Conservation (phyloP, 2,113 vertebrate species). For the Chascanopsetta lugubris region DNA sequence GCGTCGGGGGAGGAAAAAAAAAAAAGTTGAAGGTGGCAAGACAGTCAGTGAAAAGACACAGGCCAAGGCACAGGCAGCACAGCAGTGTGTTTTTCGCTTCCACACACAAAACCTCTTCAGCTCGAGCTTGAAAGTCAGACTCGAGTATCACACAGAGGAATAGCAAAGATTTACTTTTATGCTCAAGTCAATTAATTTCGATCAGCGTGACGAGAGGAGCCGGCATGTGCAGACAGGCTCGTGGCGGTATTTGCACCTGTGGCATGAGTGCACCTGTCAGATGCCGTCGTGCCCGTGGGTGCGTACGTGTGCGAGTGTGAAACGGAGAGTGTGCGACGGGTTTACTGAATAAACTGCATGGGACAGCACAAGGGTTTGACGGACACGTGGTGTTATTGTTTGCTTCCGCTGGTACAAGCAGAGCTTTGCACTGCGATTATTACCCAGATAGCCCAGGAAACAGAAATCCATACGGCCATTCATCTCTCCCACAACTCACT, state of each 20-base stretch:
- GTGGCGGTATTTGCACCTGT: not conserved
- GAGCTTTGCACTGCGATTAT: not conserved
- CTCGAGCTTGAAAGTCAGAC: not conserved
- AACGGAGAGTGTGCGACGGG: not conserved
- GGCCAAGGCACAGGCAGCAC: too few relatives aligned
- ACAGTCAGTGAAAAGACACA: not conserved
- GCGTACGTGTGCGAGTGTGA: not conserved
- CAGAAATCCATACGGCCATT: not conserved
- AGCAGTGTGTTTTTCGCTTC: not conserved
- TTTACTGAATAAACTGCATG: not conserved
- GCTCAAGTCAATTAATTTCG: not conserved
- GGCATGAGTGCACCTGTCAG: conserved; percentile 2
- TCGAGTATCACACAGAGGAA: not conserved
- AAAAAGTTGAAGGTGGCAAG: not conserved
- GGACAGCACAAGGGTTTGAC: not conserved
- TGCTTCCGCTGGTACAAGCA: not conserved
- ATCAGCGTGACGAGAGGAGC: not conserved
- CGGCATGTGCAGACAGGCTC: not conserved
- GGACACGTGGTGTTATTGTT: not conserved
- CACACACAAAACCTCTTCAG: not conserved
- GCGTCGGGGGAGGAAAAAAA: too few relatives aligned
- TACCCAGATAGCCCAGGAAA: not conserved
- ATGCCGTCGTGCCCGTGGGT: not conserved
- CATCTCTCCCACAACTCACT: not conserved
- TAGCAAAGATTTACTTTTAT: not conserved